Conservation (phyloP, 2,888 invertebrate genomes). For the Galerucella nymphaeae region DNA sequence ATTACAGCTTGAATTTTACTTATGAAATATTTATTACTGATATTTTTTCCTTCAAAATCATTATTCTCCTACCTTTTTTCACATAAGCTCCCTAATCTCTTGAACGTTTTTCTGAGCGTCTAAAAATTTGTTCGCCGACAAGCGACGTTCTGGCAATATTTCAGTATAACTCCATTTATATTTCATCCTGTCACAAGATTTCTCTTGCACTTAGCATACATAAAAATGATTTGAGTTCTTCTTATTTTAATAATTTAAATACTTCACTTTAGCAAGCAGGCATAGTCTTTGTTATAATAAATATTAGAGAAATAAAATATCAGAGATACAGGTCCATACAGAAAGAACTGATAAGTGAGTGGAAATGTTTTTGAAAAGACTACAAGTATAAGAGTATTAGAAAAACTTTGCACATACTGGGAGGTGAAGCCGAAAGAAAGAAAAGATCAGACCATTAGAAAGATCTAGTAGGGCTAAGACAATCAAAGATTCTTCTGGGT, state of each 20-base stretch:
- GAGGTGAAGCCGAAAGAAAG: too few relatives aligned
- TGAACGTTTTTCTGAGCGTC: not conserved
- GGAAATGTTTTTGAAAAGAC: too few relatives aligned
- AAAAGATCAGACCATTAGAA: too few relatives aligned
- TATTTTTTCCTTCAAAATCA: not conserved
- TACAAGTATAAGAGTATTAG: too few relatives aligned
- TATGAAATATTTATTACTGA: not conserved
- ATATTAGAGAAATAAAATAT: too few relatives aligned
- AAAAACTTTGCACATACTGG: too few relatives aligned
- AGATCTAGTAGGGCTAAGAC: too few relatives aligned
- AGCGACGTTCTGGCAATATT: not conserved
- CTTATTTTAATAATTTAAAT: not conserved
- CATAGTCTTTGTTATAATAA: too few relatives aligned
- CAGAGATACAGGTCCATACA: too few relatives aligned
- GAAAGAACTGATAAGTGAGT: too few relatives aligned
- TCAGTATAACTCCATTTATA: slow-evolving; percentile 4
- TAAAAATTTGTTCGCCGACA: slow-evolving; percentile 6
- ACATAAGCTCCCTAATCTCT: not conserved
- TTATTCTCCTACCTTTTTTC: not conserved
- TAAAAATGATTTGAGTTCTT: not conserved
- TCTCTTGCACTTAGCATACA: not conserved
- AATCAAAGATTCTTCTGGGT: too few relatives aligned
- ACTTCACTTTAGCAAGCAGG: not conserved
- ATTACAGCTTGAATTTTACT: not conserved
- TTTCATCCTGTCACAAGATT: not conserved